These are phyloP conservation scores for Drosophila longiperda DNA, from an alignment of 2,888 invertebrate species.

Conservation along the genomic window DNA sequence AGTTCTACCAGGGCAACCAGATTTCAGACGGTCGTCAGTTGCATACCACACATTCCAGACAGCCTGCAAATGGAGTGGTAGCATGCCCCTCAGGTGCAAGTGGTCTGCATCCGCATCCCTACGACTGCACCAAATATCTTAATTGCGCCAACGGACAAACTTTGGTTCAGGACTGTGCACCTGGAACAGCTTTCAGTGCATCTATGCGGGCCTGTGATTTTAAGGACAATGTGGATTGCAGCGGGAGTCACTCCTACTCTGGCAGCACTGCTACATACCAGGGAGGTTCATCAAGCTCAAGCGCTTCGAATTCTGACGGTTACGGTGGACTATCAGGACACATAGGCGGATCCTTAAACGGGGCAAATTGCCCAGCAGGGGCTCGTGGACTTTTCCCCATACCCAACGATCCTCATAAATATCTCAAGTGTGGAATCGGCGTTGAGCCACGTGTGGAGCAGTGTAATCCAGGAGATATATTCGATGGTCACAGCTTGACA, in stretches of 20 bases:
- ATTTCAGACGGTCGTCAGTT: slow-evolving; percentile 5
- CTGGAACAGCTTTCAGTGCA: slow-evolving; percentile 88
- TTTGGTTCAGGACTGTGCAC: slow-evolving; percentile 87
- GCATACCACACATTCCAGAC: background rate
- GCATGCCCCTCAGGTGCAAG: slow-evolving; percentile 82
- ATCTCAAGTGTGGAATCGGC: slow-evolving; percentile 83
- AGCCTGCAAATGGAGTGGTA: background rate
- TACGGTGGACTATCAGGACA: background rate
- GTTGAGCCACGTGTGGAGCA: slow-evolving; percentile 86
- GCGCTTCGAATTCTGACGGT: background rate
- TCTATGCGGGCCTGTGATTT: slow-evolving; percentile 86
- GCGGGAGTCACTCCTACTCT: slow-evolving; percentile 38
- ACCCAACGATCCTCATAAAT: slow-evolving; percentile 86
- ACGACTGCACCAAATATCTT: slow-evolving; percentile 87
- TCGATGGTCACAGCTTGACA: slow-evolving; percentile 86
- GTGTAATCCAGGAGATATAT: slow-evolving; percentile 87
- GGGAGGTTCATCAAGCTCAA: slow-evolving; percentile 28
- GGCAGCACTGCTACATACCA: slow-evolving; percentile 13
- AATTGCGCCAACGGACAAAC: slow-evolving; percentile 87
- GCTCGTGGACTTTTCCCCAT: slow-evolving; percentile 86
- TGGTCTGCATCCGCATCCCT: slow-evolving; percentile 87
- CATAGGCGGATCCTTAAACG: slow-evolving; percentile 1
- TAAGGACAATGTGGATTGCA: slow-evolving; percentile 87
- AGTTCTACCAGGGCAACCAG: slow-evolving; percentile 26
- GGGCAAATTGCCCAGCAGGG: slow-evolving; percentile 83